Evolutionary conservation across 2,113 vertebrate genomes (phyloP).

Genomic region (Stigmatopora argus): DNA sequence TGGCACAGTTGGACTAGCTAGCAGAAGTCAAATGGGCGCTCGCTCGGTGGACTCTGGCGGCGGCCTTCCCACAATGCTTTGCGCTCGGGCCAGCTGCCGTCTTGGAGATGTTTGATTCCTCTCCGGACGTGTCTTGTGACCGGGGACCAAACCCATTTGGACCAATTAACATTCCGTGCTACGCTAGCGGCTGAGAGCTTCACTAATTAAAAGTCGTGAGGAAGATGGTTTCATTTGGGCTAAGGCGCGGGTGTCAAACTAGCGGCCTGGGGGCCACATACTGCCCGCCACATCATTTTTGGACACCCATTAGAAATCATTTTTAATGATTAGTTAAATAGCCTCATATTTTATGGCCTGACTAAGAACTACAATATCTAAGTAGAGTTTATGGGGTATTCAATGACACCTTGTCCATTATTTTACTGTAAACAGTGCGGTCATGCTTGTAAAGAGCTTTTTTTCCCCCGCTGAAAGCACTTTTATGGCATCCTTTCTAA

Average conservation of each 20-base stretch:
- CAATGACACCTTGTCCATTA: not conserved
- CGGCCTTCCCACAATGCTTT: not conserved
- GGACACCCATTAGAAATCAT: too few species aligned
- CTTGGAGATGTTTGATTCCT: constrained; percentile 1
- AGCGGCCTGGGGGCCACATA: too few species aligned
- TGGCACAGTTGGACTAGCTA: constrained; percentile 57
- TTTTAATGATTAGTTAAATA: not conserved
- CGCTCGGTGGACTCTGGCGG: not conserved
- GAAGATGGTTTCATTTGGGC: not conserved
- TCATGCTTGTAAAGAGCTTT: constrained; percentile 1
- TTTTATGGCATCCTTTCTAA: constrained; percentile 1
- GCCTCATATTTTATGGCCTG: not conserved
- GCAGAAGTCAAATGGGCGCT: constrained; percentile 43
- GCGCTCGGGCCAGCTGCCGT: not conserved
- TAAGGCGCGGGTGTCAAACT: too few species aligned
- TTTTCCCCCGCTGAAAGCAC: not conserved
- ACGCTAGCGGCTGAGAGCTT: not conserved
- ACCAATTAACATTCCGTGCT: not conserved
- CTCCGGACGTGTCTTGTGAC: not conserved
- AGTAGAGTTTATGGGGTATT: too few species aligned
- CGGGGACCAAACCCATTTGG: not conserved
- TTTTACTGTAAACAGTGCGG: constrained; percentile 1
- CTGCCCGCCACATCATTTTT: too few species aligned
- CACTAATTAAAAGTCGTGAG: not conserved
- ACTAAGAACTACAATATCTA: not conserved